phyloP scores from a whole-genome alignment of 2,113 vertebrate species.

The Cyanoliseus patagonus region DNA sequence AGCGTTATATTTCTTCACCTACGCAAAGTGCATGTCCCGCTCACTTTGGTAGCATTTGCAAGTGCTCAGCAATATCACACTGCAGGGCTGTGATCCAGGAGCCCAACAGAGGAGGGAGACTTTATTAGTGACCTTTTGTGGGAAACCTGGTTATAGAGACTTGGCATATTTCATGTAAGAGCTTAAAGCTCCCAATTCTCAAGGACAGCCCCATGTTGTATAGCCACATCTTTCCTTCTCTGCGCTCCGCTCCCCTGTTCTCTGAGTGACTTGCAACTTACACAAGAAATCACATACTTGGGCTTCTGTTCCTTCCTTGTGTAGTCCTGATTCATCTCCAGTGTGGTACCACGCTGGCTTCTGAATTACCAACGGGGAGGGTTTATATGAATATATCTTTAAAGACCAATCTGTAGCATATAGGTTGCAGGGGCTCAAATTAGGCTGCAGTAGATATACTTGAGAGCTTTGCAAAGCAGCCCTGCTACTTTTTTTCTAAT shows the following conservation, averaged over 20 bases:
- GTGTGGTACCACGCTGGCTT: neutral
- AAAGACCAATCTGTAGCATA: neutral
- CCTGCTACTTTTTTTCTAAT: neutral
- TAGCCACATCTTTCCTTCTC: neutral
- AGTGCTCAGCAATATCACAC: neutral
- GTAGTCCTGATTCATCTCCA: neutral
- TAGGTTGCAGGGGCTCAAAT: neutral
- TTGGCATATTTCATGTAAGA: neutral
- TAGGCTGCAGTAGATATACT: neutral
- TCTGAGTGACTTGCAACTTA: neutral
- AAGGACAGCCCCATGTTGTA: neutral
- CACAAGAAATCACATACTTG: neutral
- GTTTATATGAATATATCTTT: neutral
- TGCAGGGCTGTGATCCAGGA: neutral
- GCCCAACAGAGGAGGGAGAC: neutral
- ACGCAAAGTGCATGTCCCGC: neutral
- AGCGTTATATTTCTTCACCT: neutral
- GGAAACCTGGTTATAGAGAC: neutral
- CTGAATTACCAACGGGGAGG: neutral
- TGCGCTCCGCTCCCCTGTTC: neutral
- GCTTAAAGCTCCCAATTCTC: neutral
- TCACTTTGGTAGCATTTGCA: neutral
- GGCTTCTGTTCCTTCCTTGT: neutral
- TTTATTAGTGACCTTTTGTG: neutral
- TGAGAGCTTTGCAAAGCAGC: neutral